Percentiles rank a stretch among this genome's conserved stretches.
phyloP scores from a whole-genome alignment of 1,140 invertebrate species.

The Holcopasites calliopsidis region DNA sequence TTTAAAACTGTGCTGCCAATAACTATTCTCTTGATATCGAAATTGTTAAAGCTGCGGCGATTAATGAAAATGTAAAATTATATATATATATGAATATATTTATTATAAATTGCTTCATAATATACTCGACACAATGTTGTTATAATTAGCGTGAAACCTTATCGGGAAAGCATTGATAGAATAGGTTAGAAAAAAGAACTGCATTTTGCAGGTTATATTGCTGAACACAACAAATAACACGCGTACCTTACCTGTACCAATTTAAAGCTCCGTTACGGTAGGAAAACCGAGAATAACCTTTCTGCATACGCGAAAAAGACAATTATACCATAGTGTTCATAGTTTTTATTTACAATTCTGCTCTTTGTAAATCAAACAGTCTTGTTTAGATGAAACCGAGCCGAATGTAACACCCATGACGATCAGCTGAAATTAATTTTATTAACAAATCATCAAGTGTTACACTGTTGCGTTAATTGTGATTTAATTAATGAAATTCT shows the following conservation, averaged over 20 bases:
- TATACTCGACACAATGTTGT: too few species aligned
- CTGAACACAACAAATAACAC: conserved; percentile 1
- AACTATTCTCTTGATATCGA: neutral
- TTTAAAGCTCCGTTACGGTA: neutral
- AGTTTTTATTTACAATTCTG: neutral
- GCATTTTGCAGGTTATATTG: conserved; percentile 29
- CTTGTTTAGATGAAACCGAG: neutral
- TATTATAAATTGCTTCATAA: neutral
- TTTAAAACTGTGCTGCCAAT: too few species aligned
- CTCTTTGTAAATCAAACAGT: neutral
- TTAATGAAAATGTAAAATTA: neutral
- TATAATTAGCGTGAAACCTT: too few species aligned
- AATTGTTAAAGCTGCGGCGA: neutral
- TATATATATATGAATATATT: neutral
- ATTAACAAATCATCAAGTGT: neutral
- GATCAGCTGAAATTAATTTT: neutral
- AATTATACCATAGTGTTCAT: neutral
- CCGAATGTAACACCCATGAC: neutral
- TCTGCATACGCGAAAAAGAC: neutral
- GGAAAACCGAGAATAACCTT: neutral
- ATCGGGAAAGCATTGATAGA: neutral
- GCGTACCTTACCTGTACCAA: conserved; percentile 2
- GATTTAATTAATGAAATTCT: neutral
- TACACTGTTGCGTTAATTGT: neutral
- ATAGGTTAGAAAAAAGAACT: neutral